phyloP scores from a whole-genome alignment of 2,797 vertebrate species.

The Naso thynnoides region DNA sequence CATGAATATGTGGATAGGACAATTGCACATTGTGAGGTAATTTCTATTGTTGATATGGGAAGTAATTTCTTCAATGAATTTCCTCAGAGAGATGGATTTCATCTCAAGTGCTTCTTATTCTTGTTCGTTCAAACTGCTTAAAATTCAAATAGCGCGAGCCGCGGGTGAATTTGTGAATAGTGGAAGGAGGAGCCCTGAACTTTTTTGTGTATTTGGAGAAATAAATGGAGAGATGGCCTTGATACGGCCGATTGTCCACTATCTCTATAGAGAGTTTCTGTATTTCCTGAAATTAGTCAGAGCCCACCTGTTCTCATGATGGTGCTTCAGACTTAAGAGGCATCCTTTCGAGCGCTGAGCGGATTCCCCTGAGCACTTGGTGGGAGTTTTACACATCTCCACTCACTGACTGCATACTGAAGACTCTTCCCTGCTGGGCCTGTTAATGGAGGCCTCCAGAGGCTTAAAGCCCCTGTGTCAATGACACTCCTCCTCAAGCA shows the following conservation, averaged over 20 bases:
- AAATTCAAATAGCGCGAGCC: slow-evolving; percentile 81
- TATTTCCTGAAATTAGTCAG: slow-evolving; percentile 74
- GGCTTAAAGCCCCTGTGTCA: slow-evolving; percentile 67
- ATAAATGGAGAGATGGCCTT: slow-evolving; percentile 78
- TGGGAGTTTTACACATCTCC: slow-evolving; percentile 76
- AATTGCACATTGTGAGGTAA: slow-evolving; percentile 84
- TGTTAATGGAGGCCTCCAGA: slow-evolving; percentile 75
- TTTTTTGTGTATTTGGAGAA: slow-evolving; percentile 79
- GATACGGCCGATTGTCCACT: slow-evolving; percentile 78
- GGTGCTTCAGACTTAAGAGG: slow-evolving; percentile 53
- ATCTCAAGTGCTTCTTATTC: slow-evolving; percentile 79
- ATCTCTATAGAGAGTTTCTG: slow-evolving; percentile 68
- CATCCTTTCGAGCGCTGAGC: slow-evolving; percentile 31
- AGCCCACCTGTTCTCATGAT: slow-evolving; percentile 72
- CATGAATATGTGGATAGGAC: slow-evolving; percentile 83
- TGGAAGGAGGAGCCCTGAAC: slow-evolving; percentile 67
- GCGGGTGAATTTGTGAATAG: slow-evolving; percentile 76
- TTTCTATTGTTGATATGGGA: slow-evolving; percentile 87
- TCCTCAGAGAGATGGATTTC: slow-evolving; percentile 80
- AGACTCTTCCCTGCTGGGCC: slow-evolving; percentile 79
- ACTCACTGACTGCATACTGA: slow-evolving; percentile 71
- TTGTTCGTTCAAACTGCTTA: slow-evolving; percentile 78
- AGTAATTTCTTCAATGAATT: slow-evolving; percentile 86
- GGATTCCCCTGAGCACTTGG: slow-evolving; percentile 70
- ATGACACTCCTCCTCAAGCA: slow-evolving; percentile 69